These are phyloP conservation scores for Chaetophractus vellerosus DNA, from an alignment of 2,797 vertebrate species.

Conservation along the genomic window DNA sequence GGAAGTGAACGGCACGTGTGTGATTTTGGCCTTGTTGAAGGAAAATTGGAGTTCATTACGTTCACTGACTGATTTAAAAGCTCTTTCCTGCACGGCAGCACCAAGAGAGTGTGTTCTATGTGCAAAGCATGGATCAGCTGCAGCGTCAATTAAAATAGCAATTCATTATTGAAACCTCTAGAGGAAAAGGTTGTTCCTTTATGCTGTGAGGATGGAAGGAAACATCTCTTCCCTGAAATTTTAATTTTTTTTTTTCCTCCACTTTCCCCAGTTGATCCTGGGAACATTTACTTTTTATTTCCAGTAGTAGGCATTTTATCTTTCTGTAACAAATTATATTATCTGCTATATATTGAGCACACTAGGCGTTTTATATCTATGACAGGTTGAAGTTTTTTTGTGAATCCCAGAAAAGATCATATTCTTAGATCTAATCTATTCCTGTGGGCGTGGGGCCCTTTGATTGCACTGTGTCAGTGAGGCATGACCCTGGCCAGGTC, in stretches of 20 bases:
- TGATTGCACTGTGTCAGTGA: too few relatives aligned
- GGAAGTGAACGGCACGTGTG: conserved; percentile 89
- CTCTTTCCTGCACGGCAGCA: conserved; percentile 82
- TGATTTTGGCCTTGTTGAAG: conserved; percentile 90
- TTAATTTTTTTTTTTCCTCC: conserved; percentile 61
- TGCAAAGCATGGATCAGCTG: conserved; percentile 74
- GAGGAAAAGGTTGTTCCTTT: conserved; percentile 84
- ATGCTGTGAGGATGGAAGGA: conserved; percentile 44
- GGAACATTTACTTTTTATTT: conserved; percentile 9
- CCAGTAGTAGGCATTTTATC: background rate
- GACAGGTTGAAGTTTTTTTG: too few relatives aligned
- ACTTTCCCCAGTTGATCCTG: background rate
- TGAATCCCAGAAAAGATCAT: too few relatives aligned
- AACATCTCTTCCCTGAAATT: conserved; percentile 58
- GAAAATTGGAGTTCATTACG: conserved; percentile 90
- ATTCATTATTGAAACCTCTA: conserved; percentile 89
- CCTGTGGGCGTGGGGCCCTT: too few relatives aligned
- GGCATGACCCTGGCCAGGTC: too few relatives aligned
- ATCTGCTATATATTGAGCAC: background rate
- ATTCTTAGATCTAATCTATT: too few relatives aligned
- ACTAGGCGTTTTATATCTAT: background rate
- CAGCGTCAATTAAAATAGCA: conserved; percentile 88
- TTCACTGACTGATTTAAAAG: conserved; percentile 89
- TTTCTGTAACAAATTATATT: background rate
- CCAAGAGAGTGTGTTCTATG: conserved; percentile 67